phyloP scores from a whole-genome alignment of 2,888 invertebrate genomes.

The Coenonympha arcania region DNA sequence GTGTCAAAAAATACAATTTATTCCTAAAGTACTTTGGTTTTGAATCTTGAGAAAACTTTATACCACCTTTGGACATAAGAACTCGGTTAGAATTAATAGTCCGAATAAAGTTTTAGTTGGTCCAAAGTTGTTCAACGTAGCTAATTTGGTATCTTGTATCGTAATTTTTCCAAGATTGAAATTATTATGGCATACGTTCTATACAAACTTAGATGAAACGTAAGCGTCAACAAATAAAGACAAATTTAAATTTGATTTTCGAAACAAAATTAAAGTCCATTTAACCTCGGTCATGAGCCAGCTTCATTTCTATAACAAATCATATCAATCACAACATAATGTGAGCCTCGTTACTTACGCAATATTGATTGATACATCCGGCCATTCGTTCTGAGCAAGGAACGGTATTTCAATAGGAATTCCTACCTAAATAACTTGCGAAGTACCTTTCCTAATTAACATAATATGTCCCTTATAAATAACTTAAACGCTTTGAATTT shows the following conservation, averaged over 20 bases:
- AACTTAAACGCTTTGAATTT: too few relatives aligned
- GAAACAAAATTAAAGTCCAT: constrained; percentile 8
- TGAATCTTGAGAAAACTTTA: too few relatives aligned
- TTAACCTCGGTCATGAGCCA: constrained; percentile 8
- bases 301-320: constrained; percentile 12
- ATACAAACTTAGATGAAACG: too few relatives aligned
- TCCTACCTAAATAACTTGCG: background rate
- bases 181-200: too few relatives aligned
- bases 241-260: background rate
- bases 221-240: background rate
- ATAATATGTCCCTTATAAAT: background rate
- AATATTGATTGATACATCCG: constrained; percentile 30
- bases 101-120: too few relatives aligned
- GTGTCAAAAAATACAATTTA: too few relatives aligned
- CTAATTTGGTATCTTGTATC: too few relatives aligned
- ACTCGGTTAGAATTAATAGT: too few relatives aligned
- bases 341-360: constrained; percentile 22
- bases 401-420: background rate
- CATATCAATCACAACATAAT: constrained; percentile 23
- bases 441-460: background rate
- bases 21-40: too few relatives aligned
- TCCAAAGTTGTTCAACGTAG: too few relatives aligned
- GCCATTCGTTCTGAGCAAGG: constrained; percentile 8
- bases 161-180: too few relatives aligned
- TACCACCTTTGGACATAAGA: too few relatives aligned